Evolutionary conservation across 1,140 invertebrate genomes (phyloP), one percentile per base, ranked within the genome.

Genomic region (Cylas formicarius): DNA sequence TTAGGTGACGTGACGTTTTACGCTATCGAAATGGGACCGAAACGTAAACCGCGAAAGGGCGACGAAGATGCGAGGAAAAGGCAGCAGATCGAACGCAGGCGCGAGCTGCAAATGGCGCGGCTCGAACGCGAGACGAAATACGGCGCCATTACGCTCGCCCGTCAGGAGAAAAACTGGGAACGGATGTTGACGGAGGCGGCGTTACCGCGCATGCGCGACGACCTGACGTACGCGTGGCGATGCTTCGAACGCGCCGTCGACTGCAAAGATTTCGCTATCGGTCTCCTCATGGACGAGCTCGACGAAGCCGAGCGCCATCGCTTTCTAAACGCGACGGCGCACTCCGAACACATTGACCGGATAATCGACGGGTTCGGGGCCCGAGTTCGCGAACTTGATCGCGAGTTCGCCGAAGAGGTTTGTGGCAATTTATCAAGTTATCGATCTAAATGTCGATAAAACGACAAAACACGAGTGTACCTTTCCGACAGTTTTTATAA

Each of bases 251-350:
- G 52, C 16, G 48, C 50, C 7, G 39, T 65, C 4, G 62, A 65
- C 35, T 50, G 37, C 13, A 65, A 65, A 27, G 61, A 65, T 44
- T 59, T 63, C 19, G 44, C 44, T 2, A 65, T 65, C 13, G 63
- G 61, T 1, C 23, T 62, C 7, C 28, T 65, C 10, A 39, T 65
- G 53, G 62, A 65, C 41, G 60, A 62, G 39, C 13, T 65, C 9
- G 26, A 39, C 13, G 32, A 56, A 2, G 49, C 54, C 5, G 55
- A 61, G 17, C 45, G 58, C 13, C 60, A 64, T 33, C 56, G 58
- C 21, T 38, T 56, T 31, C 42, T 49, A 36, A 56, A 56, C 20
- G 35, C 56, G 16, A 48, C 41, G 7, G 42, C 35, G 2, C 62
- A 64, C 43, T 43, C 48, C 0, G 54, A 58, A 33, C 50, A 61